These are phyloP conservation scores for Halcyon chelicuti DNA, from an alignment of 2,797 vertebrate genomes.

Conservation along the genomic window DNA sequence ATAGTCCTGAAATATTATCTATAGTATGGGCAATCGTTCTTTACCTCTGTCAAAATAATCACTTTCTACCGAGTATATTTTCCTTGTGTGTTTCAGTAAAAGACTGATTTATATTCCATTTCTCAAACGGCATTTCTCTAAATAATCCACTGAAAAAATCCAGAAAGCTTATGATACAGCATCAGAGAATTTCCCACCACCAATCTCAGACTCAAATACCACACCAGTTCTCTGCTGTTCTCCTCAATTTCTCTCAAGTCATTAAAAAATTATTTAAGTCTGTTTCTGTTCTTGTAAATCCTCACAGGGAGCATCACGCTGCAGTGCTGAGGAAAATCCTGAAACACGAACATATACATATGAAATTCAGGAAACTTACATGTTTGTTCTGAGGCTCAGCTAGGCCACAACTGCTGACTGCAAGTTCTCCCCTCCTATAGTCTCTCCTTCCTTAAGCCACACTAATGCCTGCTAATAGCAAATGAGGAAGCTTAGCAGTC, in stretches of 20 bases:
- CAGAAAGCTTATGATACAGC: neutral
- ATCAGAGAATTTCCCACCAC: neutral
- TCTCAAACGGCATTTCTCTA: neutral
- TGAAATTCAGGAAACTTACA: neutral
- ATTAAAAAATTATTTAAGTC: neutral
- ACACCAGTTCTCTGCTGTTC: neutral
- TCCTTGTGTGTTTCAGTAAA: neutral
- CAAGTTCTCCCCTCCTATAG: neutral
- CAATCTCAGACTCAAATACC: neutral
- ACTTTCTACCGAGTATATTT: neutral
- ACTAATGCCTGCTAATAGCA: neutral
- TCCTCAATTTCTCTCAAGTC: rapidly evolving
- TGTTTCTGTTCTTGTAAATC: neutral
- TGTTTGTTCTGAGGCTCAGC: neutral
- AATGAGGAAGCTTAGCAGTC: neutral
- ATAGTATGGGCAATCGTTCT: rapidly evolving
- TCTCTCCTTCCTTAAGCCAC: neutral
- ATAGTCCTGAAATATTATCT: neutral
- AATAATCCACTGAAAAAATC: neutral
- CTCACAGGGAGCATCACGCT: rapidly evolving
- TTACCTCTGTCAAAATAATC: neutral
- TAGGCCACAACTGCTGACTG: neutral
- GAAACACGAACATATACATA: neutral
- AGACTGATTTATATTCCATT: neutral
- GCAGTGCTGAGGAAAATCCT: neutral